These are phyloP conservation scores for Agrochola lota DNA, from an alignment of 2,888 invertebrate species.

Conservation along the genomic window DNA sequence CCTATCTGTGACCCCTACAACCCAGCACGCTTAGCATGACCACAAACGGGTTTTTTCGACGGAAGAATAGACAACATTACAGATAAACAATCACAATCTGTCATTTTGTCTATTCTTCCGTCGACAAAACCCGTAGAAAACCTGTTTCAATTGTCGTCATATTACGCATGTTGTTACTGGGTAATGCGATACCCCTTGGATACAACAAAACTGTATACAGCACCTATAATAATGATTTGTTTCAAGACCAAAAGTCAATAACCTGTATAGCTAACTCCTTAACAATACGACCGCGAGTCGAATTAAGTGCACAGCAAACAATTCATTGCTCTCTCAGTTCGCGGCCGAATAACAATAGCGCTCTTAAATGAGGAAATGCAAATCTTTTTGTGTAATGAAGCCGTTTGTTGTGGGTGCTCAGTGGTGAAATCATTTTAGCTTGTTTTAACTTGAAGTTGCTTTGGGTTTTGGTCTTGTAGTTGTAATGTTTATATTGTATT, in stretches of 20 bases:
- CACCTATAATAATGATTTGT: constrained; percentile 14
- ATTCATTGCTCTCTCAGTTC: constrained; percentile 73
- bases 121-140: too few species aligned
- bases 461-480: constrained; percentile 17
- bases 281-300: constrained; percentile 61
- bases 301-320: constrained; percentile 74
- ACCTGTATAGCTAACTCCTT: constrained; percentile 45
- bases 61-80: too few species aligned
- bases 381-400: constrained; percentile 71
- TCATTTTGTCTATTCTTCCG: too few species aligned
- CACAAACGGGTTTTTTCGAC: too few species aligned
- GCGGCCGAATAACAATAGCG: constrained; percentile 61
- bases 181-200: too few species aligned
- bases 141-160: too few species aligned
- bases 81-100: too few species aligned
- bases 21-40: too few species aligned
- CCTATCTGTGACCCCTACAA: too few species aligned
- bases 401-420: constrained; percentile 60
- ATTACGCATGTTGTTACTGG: too few species aligned
- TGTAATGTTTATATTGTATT: constrained; percentile 5
- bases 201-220: too few species aligned
- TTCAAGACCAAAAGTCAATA: constrained; percentile 40
- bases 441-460: constrained; percentile 43
- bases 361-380: constrained; percentile 69
- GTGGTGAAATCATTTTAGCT: constrained; percentile 54